Conservation (phyloP, 1,140 invertebrate species). For the Drosophila sturtevanti region DNA sequence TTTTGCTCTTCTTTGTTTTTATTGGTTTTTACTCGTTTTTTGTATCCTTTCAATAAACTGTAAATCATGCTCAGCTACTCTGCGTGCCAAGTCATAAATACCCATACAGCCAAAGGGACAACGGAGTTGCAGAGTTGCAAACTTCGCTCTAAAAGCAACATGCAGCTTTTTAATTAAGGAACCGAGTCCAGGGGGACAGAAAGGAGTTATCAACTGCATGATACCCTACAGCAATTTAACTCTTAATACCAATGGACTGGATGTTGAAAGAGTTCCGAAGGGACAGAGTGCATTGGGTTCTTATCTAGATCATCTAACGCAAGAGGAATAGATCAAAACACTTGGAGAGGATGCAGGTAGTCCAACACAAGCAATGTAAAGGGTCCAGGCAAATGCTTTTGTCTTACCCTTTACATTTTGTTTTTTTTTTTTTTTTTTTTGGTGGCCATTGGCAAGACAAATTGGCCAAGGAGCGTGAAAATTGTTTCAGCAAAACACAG, state of each 20-base stretch:
- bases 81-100: conserved; percentile 80
- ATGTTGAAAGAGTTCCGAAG: no score
- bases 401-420: neutral
- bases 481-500: conserved; percentile 62
- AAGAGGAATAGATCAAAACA: no score
- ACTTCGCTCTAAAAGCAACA: conserved; percentile 44
- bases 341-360: no score
- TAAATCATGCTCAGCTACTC: conserved; percentile 67
- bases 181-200: conserved; percentile 17
- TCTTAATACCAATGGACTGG: neutral
- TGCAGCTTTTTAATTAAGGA: conserved; percentile 78
- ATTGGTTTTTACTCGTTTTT: conserved; percentile 16
- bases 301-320: no score
- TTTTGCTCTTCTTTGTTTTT: conserved; percentile 27
- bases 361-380: no score
- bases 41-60: conserved; percentile 69
- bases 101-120: neutral
- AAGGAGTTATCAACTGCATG: neutral
- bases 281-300: no score
- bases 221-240: neutral
- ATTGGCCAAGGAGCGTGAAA: conserved; percentile 70
- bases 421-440: neutral
- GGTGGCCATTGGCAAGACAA: conserved; percentile 51
- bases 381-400: neutral
- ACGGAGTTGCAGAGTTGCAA: conserved; percentile 11